These are phyloP conservation scores for Cygnus buccinator DNA, from an alignment of 2,113 vertebrate genomes.

Conservation along the genomic window DNA sequence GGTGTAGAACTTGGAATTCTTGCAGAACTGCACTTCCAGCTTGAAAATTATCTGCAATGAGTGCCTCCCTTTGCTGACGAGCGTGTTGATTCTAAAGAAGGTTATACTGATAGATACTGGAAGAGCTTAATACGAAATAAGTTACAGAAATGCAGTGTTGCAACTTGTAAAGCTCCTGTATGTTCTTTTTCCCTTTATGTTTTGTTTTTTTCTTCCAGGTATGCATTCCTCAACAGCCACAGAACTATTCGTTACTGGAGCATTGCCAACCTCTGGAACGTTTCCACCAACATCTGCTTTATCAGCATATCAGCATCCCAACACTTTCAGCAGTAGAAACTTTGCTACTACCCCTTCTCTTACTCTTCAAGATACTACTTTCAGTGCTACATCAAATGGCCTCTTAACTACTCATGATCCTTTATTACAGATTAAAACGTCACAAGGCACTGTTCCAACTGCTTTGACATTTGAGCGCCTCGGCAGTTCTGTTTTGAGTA, in stretches of 20 bases:
- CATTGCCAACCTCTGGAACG: constrained; percentile 91
- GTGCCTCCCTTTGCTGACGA: not conserved
- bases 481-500: constrained; percentile 83
- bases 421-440: constrained; percentile 91
- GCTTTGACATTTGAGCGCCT: constrained; percentile 92
- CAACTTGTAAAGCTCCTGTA: constrained; percentile 13
- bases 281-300: constrained; percentile 89
- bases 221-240: constrained; percentile 90
- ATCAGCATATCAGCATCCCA: constrained; percentile 91
- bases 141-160: not conserved
- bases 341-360: constrained; percentile 89
- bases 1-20: not conserved
- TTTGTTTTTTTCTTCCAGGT: constrained; percentile 76
- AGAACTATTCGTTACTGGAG: constrained; percentile 94
- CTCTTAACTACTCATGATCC: constrained; percentile 90
- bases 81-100: not conserved
- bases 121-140: not conserved
- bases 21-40: not conserved
- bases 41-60: not conserved
- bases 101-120: not conserved
- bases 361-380: constrained; percentile 89
- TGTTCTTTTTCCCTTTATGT: constrained; percentile 70
- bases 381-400: constrained; percentile 91
- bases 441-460: constrained; percentile 87
- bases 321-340: constrained; percentile 90